Evolutionary conservation across 2,888 invertebrate genomes (phyloP).

Genomic region (Drosophila recens): DNA sequence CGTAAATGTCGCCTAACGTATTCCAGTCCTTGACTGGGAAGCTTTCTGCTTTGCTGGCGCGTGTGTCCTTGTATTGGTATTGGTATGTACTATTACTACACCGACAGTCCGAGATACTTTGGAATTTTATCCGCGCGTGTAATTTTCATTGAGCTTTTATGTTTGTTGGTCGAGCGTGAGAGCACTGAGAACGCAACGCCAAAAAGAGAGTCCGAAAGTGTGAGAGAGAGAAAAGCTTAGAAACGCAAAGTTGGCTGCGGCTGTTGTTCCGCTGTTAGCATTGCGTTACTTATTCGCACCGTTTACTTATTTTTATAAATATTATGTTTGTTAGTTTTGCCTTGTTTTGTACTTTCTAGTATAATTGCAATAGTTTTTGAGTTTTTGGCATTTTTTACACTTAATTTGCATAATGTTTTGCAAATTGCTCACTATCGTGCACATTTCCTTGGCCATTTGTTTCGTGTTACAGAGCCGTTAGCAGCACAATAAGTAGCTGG

Average conservation of each 20-base stretch:
- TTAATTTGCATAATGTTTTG: constrained; percentile 59
- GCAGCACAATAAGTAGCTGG: constrained; percentile 44
- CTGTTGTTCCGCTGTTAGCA: constrained; percentile 60
- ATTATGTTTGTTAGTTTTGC: constrained; percentile 38
- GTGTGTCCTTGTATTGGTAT: constrained; percentile 73
- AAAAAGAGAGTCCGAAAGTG: constrained; percentile 14
- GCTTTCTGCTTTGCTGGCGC: constrained; percentile 48
- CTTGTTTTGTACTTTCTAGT: constrained; percentile 41
- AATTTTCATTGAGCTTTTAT: constrained; percentile 73
- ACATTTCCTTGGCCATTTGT: constrained; percentile 55
- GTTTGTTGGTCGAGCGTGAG: constrained; percentile 24
- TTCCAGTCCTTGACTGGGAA: constrained; percentile 77
- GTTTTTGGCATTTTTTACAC: constrained; percentile 69
- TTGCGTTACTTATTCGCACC: constrained; percentile 36
- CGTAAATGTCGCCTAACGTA: constrained; percentile 67
- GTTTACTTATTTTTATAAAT: constrained; percentile 14
- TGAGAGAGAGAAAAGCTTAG: constrained; percentile 50
- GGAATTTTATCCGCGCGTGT: constrained; percentile 73
- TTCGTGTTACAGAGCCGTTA: constrained; percentile 55
- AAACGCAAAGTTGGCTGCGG: constrained; percentile 64
- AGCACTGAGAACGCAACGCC: constrained; percentile 15
- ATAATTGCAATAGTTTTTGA: constrained; percentile 40
- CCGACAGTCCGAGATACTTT: constrained; percentile 51
- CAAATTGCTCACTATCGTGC: constrained; percentile 51
- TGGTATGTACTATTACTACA: constrained; percentile 66